A percentile compares a stretch with the other conserved stretches of the same genome.
Evolutionary conservation across 2,113 vertebrate genomes (phyloP).

Genomic region (Nipponia nippon): DNA sequence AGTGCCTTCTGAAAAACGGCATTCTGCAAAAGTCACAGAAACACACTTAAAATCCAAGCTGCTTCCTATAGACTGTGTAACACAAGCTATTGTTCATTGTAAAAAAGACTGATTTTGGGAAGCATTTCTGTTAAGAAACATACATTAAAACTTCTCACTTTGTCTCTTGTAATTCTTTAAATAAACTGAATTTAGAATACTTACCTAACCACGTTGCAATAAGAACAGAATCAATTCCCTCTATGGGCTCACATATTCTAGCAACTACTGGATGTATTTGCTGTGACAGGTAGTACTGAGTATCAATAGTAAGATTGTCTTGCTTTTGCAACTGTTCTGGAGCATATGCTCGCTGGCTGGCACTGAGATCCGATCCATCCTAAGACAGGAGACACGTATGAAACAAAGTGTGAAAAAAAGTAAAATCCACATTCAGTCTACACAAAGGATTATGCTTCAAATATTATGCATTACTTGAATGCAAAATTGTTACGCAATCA

Average conservation of each 20-base stretch:
- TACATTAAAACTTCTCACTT: background rate
- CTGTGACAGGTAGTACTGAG: conserved; percentile 95
- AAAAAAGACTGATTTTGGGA: background rate
- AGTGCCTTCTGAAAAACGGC: background rate
- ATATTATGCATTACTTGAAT: background rate
- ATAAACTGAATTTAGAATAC: conserved; percentile 29
- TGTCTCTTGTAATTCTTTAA: background rate
- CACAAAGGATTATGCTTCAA: background rate
- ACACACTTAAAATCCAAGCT: background rate
- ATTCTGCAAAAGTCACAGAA: background rate
- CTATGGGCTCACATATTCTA: conserved; percentile 95
- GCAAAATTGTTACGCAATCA: background rate
- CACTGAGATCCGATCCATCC: conserved; percentile 91
- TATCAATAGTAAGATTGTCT: conserved; percentile 84
- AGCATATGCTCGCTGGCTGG: conserved; percentile 91
- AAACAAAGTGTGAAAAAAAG: background rate
- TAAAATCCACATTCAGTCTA: background rate
- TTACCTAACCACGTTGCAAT: conserved; percentile 90
- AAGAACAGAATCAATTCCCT: conserved; percentile 90
- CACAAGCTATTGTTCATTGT: background rate
- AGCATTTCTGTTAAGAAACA: background rate
- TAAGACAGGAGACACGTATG: conserved; percentile 41
- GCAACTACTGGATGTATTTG: conserved; percentile 96
- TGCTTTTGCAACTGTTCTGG: conserved; percentile 95
- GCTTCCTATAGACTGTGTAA: background rate